Percentiles rank a stretch among this genome's conserved stretches.
phyloP scores from a whole-genome alignment of 2,888 invertebrate genomes.

The Sesamia inferens region DNA sequence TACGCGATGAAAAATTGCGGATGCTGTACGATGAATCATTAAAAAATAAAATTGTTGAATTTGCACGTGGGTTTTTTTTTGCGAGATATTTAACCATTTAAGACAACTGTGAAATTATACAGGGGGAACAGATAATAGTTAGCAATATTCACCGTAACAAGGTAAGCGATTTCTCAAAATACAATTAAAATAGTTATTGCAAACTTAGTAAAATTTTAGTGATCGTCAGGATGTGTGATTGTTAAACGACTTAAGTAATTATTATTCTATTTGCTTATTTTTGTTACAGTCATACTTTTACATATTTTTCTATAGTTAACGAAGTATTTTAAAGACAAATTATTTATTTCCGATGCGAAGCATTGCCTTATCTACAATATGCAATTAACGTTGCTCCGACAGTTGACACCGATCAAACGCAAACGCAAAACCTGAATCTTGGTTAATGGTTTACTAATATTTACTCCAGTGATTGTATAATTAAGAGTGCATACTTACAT shows the following conservation, averaged over 20 bases:
- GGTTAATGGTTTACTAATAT: not conserved
- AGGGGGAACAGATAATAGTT: too few species aligned
- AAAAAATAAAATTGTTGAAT: slow-evolving; percentile 8
- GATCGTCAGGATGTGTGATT: not conserved
- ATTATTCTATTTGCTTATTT: not conserved
- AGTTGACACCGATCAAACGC: too few species aligned
- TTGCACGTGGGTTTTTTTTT: slow-evolving; percentile 7
- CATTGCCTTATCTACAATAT: not conserved
- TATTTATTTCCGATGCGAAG: not conserved
- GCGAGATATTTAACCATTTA: not conserved
- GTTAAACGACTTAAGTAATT: not conserved
- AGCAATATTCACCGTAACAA: not conserved
- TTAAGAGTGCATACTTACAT: not conserved
- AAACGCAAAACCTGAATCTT: too few species aligned
- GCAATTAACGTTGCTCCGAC: too few species aligned
- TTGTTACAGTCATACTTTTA: not conserved
- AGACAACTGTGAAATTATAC: not conserved
- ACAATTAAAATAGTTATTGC: not conserved
- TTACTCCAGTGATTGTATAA: not conserved
- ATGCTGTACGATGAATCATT: slow-evolving; percentile 31
- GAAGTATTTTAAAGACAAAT: not conserved
- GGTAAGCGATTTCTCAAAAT: not conserved
- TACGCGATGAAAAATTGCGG: slow-evolving; percentile 20
- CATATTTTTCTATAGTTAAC: not conserved
- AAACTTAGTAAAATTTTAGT: not conserved